Evolutionary conservation across 2,113 vertebrate species (phyloP).

Genomic region (Athene noctua): DNA sequence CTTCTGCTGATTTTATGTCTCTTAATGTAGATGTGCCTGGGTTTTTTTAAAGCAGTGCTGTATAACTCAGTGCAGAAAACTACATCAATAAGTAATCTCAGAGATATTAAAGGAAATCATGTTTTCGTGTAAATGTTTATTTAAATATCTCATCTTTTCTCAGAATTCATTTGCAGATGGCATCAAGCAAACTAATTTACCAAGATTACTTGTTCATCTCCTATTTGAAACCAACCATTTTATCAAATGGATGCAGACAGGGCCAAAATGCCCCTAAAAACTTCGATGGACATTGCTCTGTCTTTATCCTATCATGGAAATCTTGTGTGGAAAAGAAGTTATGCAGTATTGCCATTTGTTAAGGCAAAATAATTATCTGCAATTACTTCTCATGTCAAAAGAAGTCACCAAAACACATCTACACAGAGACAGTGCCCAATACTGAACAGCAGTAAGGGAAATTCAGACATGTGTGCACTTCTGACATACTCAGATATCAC

Average conservation of each 20-base stretch:
- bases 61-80: conserved; percentile 1
- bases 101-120: conserved; percentile 34
- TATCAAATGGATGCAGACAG: not conserved
- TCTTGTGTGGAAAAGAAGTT: not conserved
- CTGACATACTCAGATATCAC: not conserved
- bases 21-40: not conserved
- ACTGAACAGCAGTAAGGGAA: not conserved
- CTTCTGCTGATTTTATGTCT: conserved; percentile 34
- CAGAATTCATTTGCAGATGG: not conserved
- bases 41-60: not conserved
- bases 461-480: not conserved
- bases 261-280: not conserved
- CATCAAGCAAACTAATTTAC: not conserved
- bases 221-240: not conserved
- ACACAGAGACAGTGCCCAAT: not conserved
- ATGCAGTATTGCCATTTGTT: not conserved
- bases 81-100: not conserved
- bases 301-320: not conserved
- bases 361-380: not conserved
- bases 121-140: conserved; percentile 30
- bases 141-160: conserved; percentile 4
- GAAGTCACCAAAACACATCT: not conserved
- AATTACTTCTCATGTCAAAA: not conserved
- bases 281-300: not conserved
- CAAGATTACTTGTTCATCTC: not conserved